These are phyloP conservation scores for Psix sp. DNA, from an alignment of 1,140 invertebrate genomes.

Conservation along the genomic window DNA sequence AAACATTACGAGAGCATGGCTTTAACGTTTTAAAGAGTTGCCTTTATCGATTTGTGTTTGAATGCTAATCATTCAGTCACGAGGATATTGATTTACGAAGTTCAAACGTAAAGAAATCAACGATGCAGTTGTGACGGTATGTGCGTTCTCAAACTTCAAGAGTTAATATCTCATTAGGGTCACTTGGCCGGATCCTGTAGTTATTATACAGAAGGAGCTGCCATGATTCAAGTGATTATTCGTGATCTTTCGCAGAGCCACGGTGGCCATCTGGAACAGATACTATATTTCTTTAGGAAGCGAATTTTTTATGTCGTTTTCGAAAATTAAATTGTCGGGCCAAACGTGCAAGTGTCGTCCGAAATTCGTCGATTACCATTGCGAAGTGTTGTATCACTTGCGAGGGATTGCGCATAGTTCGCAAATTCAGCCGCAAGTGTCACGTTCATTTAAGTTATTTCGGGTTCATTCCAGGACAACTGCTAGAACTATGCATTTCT, in stretches of 20 bases:
- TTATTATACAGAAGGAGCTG: too few relatives aligned
- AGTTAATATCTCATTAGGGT: constrained; percentile 55
- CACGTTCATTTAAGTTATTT: constrained; percentile 44
- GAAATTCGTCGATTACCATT: constrained; percentile 23
- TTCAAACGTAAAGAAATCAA: constrained; percentile 30
- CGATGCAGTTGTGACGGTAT: constrained; percentile 41
- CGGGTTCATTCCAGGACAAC: constrained; percentile 21
- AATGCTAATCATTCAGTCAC: constrained; percentile 43
- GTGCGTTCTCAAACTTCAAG: constrained; percentile 44
- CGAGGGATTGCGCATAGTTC: constrained; percentile 26
- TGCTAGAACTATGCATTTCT: constrained; percentile 29
- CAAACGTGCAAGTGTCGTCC: too few relatives aligned
- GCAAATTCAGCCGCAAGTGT: constrained; percentile 44
- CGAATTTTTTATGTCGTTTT: too few relatives aligned
- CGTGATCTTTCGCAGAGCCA: too few relatives aligned
- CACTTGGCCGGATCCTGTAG: too few relatives aligned
- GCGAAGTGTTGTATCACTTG: constrained; percentile 21
- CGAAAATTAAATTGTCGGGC: too few relatives aligned
- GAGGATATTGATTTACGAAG: constrained; percentile 47
- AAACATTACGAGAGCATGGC: too few relatives aligned
- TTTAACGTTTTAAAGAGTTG: constrained; percentile 9
- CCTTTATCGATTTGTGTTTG: constrained; percentile 26
- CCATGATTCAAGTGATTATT: too few relatives aligned
- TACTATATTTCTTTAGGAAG: too few relatives aligned
- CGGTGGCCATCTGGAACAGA: too few relatives aligned